Evolutionary conservation across 2,113 vertebrate genomes (phyloP).

Genomic region (Salvelinus namaycush): DNA sequence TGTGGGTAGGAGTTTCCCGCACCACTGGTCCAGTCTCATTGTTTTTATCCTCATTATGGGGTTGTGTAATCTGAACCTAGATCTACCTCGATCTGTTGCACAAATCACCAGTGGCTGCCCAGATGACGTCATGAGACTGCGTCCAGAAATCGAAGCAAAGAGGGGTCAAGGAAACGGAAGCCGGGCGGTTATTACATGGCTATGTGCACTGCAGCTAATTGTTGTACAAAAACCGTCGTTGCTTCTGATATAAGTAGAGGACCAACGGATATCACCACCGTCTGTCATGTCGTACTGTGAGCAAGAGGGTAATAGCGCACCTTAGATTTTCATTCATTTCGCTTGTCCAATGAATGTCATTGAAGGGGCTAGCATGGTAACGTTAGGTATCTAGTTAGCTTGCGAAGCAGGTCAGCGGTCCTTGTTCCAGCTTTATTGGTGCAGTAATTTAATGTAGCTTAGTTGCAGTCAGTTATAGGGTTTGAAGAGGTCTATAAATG

Average conservation of each 20-base stretch:
- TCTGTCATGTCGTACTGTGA: constrained; percentile 91
- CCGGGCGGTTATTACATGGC: neutral
- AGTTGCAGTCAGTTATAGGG: too few species aligned
- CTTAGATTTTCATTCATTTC: constrained; percentile 11
- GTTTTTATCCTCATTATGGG: too few species aligned
- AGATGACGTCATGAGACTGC: constrained; percentile 50
- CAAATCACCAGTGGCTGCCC: neutral
- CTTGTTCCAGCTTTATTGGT: too few species aligned
- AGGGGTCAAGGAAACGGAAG: constrained; percentile 17
- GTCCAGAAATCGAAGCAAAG: constrained; percentile 29
- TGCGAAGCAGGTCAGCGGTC: too few species aligned
- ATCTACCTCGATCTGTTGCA: too few species aligned
- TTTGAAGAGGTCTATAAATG: too few species aligned
- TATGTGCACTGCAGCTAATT: constrained; percentile 31
- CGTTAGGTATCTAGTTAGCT: neutral
- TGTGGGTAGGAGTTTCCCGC: too few species aligned
- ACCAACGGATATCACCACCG: neutral
- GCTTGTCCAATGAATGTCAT: constrained; percentile 60
- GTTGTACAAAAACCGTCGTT: constrained; percentile 37
- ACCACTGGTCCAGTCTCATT: too few species aligned
- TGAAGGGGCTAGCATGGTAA: neutral
- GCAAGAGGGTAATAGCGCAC: constrained; percentile 81
- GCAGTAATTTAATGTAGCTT: too few species aligned
- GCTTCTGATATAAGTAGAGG: neutral
- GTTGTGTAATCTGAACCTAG: too few species aligned